A percentile compares a stretch with the other conserved stretches of the same genome.
Conservation (phyloP, 2,113 vertebrate species). For the Sander vitreus region DNA sequence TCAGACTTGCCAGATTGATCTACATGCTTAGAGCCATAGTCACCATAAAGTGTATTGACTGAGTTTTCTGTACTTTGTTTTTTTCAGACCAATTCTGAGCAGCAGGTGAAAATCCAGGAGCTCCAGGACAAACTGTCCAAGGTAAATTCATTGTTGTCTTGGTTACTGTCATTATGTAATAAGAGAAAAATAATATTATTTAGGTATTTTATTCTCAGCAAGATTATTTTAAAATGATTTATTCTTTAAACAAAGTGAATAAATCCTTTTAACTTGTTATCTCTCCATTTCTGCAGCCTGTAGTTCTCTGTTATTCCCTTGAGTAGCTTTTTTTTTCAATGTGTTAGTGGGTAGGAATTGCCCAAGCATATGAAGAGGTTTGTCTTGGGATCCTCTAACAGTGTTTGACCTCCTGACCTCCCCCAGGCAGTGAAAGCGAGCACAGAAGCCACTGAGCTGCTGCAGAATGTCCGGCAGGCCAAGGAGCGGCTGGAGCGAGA, state of each 20-base stretch:
- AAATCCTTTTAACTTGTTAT: neutral
- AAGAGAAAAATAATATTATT: neutral
- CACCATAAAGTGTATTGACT: neutral
- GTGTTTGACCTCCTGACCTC: constrained; percentile 52
- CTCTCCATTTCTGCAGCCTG: neutral
- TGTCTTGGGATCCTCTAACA: constrained; percentile 56
- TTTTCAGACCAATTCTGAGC: constrained; percentile 93
- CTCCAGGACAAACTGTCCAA: constrained; percentile 98
- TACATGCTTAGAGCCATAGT: neutral
- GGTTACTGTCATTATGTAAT: neutral
- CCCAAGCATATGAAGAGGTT: constrained; percentile 26
- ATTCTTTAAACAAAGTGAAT: neutral
- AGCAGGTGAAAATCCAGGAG: constrained; percentile 97
- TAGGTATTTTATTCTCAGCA: neutral
- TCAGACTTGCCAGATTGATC: neutral
- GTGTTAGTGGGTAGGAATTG: constrained; percentile 22
- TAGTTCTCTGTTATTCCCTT: constrained; percentile 6
- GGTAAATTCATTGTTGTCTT: constrained; percentile 78
- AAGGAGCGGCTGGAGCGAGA: constrained; percentile 97
- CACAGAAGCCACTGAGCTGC: constrained; percentile 96
- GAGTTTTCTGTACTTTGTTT: constrained; percentile 20
- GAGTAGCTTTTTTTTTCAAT: neutral
- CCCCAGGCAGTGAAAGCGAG: constrained; percentile 96
- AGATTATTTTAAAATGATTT: constrained; percentile 1
- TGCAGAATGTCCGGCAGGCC: constrained; percentile 98